phyloP scores from a whole-genome alignment of 2,888 invertebrate genomes.

The Caenorhabditis zanzibari region DNA sequence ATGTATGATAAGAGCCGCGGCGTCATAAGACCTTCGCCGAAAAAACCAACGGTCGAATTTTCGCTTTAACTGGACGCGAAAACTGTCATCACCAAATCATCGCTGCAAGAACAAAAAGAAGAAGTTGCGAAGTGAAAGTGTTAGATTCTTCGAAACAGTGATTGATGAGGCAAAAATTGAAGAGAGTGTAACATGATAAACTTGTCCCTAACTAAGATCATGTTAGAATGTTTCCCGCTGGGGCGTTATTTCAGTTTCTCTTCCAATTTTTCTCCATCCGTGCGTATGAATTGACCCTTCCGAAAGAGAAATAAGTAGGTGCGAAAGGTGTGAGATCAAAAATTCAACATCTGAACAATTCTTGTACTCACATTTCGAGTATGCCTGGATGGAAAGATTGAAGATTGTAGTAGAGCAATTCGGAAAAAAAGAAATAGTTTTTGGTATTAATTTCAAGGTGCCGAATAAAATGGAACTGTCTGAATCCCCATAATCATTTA shows the following conservation, averaged over 20 bases:
- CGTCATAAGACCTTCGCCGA: constrained; percentile 39
- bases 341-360: constrained; percentile 41
- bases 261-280: constrained; percentile 18
- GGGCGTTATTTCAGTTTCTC: neutral
- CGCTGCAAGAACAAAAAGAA: constrained; percentile 6
- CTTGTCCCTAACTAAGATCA: constrained; percentile 51
- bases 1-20: constrained; percentile 35
- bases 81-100: neutral
- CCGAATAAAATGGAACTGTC: neutral
- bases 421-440: too few species aligned
- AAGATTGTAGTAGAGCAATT: too few species aligned
- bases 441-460: too few species aligned
- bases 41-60: constrained; percentile 41
- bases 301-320: constrained; percentile 24
- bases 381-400: constrained; percentile 7
- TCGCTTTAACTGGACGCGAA: neutral
- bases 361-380: constrained; percentile 15
- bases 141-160: constrained; percentile 46
- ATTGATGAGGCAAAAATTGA: constrained; percentile 25
- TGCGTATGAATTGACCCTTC: constrained; percentile 41
- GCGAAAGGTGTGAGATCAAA: constrained; percentile 44
- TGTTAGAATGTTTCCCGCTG: constrained; percentile 9
- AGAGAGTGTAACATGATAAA: constrained; percentile 52
- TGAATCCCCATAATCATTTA: constrained; percentile 37
- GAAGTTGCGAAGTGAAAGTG: constrained; percentile 42